Conservation (phyloP, 2,888 invertebrate species). For the Habroteleia sp. region DNA sequence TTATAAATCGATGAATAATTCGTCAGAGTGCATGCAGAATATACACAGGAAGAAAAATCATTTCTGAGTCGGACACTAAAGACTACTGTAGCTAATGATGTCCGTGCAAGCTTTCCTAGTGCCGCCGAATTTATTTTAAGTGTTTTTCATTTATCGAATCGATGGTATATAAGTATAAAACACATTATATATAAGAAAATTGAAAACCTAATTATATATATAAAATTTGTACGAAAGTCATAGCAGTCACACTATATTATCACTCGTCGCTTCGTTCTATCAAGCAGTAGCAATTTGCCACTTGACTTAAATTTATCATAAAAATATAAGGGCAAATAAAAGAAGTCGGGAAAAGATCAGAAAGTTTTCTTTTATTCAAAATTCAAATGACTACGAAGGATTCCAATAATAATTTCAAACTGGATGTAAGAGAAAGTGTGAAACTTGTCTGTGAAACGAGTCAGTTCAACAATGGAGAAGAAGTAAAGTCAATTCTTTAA, state of each 20-base stretch:
- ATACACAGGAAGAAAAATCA: slow-evolving; percentile 53
- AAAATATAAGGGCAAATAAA: slow-evolving; percentile 55
- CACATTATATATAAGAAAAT: slow-evolving; percentile 18
- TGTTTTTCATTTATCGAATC: slow-evolving; percentile 66
- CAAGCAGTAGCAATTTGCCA: slow-evolving; percentile 39
- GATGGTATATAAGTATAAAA: slow-evolving; percentile 66
- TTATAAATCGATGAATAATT: slow-evolving; percentile 68
- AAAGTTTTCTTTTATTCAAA: slow-evolving; percentile 53
- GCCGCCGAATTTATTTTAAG: slow-evolving; percentile 72
- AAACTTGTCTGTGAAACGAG: slow-evolving; percentile 51
- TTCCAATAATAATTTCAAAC: slow-evolving; percentile 54
- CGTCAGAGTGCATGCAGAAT: slow-evolving; percentile 65
- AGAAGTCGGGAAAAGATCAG: slow-evolving; percentile 38
- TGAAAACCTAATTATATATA: slow-evolving; percentile 31
- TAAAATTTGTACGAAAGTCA: slow-evolving; percentile 73
- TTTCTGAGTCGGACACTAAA: slow-evolving; percentile 56
- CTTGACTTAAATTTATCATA: slow-evolving; percentile 60
- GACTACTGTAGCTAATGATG: slow-evolving; percentile 74
- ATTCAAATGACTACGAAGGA: slow-evolving; percentile 56
- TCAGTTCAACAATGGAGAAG: slow-evolving; percentile 44
- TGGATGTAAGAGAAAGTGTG: slow-evolving; percentile 43
- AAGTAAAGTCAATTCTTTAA: slow-evolving; percentile 58
- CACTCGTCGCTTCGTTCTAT: slow-evolving; percentile 64
- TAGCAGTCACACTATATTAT: slow-evolving; percentile 63
- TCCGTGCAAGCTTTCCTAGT: slow-evolving; percentile 81